Base-by-base conservation (phyloP, 2,797 vertebrate species). In the Acridotheres tristis region DNA sequence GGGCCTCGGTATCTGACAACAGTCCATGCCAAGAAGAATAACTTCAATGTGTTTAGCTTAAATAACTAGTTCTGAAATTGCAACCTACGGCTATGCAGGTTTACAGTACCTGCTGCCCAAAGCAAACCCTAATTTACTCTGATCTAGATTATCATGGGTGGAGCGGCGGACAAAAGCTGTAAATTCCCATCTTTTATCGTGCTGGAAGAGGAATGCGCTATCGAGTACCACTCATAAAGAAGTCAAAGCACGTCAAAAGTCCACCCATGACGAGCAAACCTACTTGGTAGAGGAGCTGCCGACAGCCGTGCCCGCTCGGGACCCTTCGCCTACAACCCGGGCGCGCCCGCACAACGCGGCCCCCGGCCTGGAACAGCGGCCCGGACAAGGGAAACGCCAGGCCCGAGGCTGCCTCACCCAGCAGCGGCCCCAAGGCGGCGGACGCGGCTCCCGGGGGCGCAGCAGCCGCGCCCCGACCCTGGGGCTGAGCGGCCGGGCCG, bases 271-370 rank as follows among this genome's bases (percentile, higher is more conserved):
- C 16, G 67, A 87, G 18, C 19, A 80, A 62, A 51, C 29, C 55
- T 13, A 12, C 47, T 36, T 5, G 13, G 85, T 76, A 40, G 5
- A 0, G 8, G 34, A 40, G 47, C 72, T 16, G 42, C 42, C 42
- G 42, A 16, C 42, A 16, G 42, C 42, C 25, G 9, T 3, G 1
- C 15, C 32, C 34, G 7, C 58, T 3, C 27, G 43, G 51, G 43
- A 86, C 23, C 38, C 62, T 36, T 8, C 61, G 9, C 5, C 14
- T 1, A 8, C 1, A 50, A 0, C 6, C 30, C 1, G 18, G 30
- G 47, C 32, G 13, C 5, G 53, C 27, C 57, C 1, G 42, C 2
- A 3, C 11, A 12, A 2, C 3, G 6, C 38, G 20, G 58, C 30
- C 36, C 45, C 43, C 0, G 62, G 42, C 14, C 71, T 8, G 57